Evolutionary conservation across 2,113 vertebrate genomes (phyloP).

Genomic region (Rhinolophus sinicus): DNA sequence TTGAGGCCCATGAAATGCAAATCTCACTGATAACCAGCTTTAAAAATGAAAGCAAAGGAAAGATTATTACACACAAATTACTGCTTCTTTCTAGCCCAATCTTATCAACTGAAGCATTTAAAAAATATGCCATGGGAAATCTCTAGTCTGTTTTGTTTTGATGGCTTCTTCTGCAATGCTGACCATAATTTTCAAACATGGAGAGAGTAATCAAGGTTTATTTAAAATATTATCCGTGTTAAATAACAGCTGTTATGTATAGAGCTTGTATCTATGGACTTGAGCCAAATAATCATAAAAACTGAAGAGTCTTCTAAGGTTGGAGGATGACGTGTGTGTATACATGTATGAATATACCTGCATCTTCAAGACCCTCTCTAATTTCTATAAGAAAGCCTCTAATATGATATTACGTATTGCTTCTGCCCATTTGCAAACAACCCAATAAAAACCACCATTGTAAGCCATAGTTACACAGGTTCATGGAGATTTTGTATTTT

Average conservation of each 20-base stretch:
- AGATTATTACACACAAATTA: background rate
- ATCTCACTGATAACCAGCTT: background rate
- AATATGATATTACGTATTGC: background rate
- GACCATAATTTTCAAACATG: conserved; percentile 7
- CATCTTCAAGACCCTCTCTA: background rate
- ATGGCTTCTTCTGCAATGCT: background rate
- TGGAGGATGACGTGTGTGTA: background rate
- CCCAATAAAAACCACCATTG: background rate
- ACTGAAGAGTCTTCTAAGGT: background rate
- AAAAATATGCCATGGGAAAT: background rate
- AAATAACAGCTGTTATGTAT: background rate
- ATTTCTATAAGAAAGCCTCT: background rate
- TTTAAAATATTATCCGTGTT: background rate
- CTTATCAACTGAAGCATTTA: background rate
- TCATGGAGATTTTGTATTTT: background rate
- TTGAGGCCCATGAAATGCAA: background rate
- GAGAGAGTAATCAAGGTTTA: background rate
- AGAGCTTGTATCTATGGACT: background rate
- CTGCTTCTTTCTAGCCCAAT: background rate
- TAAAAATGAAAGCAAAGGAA: background rate
- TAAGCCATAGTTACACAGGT: background rate
- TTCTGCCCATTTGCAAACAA: background rate
- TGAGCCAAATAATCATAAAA: background rate
- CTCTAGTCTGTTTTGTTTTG: background rate
- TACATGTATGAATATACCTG: fast-evolving